These are phyloP conservation scores for Arrhamphus sclerolepis DNA, from an alignment of 2,797 vertebrate species.

Conservation along the genomic window DNA sequence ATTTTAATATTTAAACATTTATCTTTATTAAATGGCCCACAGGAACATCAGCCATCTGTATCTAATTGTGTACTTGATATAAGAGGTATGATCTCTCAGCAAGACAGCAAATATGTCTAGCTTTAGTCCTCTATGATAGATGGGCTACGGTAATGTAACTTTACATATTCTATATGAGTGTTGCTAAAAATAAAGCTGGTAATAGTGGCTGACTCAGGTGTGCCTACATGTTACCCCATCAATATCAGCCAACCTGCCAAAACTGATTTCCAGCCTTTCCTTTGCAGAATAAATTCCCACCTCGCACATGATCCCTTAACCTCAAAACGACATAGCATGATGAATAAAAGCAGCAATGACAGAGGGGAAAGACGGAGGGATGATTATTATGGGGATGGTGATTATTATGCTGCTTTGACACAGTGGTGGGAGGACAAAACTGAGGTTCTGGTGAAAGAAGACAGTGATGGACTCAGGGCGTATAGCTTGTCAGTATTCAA, in stretches of 20 bases:
- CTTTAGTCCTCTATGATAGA: neutral
- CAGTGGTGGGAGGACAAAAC: slow-evolving; percentile 44
- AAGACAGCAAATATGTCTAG: neutral
- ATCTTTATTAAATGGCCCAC: no score
- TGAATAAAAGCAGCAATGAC: slow-evolving; percentile 10
- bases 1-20: no score
- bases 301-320: slow-evolving; percentile 14
- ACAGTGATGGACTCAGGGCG: slow-evolving; percentile 23
- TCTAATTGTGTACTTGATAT: no score
- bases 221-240: neutral
- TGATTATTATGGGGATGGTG: slow-evolving; percentile 41
- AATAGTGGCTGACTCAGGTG: neutral
- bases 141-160: neutral
- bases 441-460: slow-evolving; percentile 24
- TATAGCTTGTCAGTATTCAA: slow-evolving; percentile 52
- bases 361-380: slow-evolving; percentile 2
- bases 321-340: slow-evolving; percentile 29
- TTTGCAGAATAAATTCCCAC: slow-evolving; percentile 1
- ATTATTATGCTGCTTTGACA: slow-evolving; percentile 48
- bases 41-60: no score
- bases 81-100: no score
- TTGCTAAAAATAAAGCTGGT: neutral
- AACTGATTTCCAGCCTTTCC: slow-evolving; percentile 22
- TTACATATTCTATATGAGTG: neutral
- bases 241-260: slow-evolving; percentile 11